Base-by-base conservation (phyloP, 2,888 invertebrate genomes). In the Metellina segmentata region DNA sequence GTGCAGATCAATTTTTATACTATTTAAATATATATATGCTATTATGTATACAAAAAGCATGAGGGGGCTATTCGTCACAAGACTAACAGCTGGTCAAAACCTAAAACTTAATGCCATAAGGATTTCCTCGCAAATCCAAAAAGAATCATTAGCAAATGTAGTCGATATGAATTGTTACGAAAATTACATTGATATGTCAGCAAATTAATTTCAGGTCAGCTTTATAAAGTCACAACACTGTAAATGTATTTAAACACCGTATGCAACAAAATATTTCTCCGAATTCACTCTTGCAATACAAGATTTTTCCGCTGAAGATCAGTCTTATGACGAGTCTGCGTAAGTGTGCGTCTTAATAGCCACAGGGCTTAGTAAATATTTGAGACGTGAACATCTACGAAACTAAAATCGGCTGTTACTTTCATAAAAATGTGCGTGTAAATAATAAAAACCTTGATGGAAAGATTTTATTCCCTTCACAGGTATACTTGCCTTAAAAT, bases 301-400 rank as follows among this genome's bases (percentile, higher is more conserved):
- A 16, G 61, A 61, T 61, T 61, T 61, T 61, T 16, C 61, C 6
- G 61, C 16, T 61, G 61, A 34, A 34, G 34, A 34, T 34, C 34
- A 34, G 34, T 34, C 34, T 34, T 34, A 34, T 34, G 34, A 34
- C 34, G 34, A 61, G 61, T 61, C 61, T 61, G 16, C 61, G 61
- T 61, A 61, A 61, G 61, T 61, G 61, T 61, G 61, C 61, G 61
- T 61, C 61, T 61, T 61, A 61, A 61, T 61, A 61, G 61, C 61
- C 61, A 61, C 61, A 16, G 9, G 61, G 61, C 61, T 11, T 34
- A 34, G 34, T 34, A 61, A 61, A 61, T 61, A 9, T 61, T 61
- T 5, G 61, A 61, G 11, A 61, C 13, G 61, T 61, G 61, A 34
- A 34, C 34, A 34, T 34, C 34, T 34, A 34, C 34, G 34, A 34